Percentiles rank a stretch among this genome's conserved stretches.
These are phyloP conservation scores for Fopius arisanus DNA, from an alignment of 1,140 invertebrate genomes.

Conservation along the genomic window DNA sequence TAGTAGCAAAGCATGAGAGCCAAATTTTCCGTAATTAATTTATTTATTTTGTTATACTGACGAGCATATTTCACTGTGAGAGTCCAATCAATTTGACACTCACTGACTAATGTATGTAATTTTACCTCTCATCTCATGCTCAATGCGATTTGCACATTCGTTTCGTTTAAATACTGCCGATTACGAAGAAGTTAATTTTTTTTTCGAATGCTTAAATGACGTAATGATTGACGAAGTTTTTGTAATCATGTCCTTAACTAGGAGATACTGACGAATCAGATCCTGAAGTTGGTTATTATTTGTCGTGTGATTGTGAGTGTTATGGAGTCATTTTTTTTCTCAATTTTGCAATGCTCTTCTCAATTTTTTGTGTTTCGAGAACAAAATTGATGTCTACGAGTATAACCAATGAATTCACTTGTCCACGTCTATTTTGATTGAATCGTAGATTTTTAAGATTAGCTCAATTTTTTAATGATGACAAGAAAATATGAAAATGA, in stretches of 20 bases:
- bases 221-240: constrained; percentile 10
- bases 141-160: constrained; percentile 28
- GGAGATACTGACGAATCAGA: background rate
- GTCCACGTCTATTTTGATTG: constrained; percentile 36
- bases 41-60: constrained; percentile 40
- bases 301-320: background rate
- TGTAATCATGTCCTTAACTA: constrained; percentile 15
- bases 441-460: constrained; percentile 54
- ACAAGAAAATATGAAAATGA: background rate
- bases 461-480: constrained; percentile 58
- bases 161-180: constrained; percentile 26
- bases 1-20: constrained; percentile 54
- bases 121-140: constrained; percentile 17
- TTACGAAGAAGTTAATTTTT: constrained; percentile 22
- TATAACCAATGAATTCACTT: constrained; percentile 34
- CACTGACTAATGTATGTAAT: constrained; percentile 21
- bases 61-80: constrained; percentile 27
- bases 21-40: constrained; percentile 22
- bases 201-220: constrained; percentile 33
- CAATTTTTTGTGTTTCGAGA: background rate
- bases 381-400: background rate
- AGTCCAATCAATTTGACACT: background rate
- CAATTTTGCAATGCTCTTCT: background rate
- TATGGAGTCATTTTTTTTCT: background rate
- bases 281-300: background rate